Evolutionary conservation across 2,888 invertebrate genomes (phyloP).

Genomic region (Ennomos fuscantarius): DNA sequence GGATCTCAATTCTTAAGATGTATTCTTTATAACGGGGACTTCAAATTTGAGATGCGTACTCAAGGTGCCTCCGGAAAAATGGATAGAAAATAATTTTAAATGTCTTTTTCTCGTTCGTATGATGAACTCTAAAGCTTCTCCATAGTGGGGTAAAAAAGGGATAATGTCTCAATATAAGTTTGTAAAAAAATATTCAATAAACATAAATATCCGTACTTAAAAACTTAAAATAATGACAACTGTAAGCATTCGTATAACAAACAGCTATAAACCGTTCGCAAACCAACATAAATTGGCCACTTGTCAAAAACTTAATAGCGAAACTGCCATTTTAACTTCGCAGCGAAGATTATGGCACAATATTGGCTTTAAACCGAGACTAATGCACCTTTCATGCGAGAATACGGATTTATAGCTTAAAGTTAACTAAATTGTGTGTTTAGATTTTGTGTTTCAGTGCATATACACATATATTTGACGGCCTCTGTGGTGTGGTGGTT

Average conservation of each 20-base stretch:
- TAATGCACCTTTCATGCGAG: conserved; percentile 52
- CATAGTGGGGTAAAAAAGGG: too few species aligned
- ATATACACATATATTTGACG: too few species aligned
- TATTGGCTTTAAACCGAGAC: conserved; percentile 57
- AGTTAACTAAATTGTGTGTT: background rate
- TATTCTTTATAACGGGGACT: too few species aligned
- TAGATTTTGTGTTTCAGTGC: too few species aligned
- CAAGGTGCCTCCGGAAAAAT: too few species aligned
- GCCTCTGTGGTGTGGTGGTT: too few species aligned
- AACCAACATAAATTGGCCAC: conserved; percentile 53
- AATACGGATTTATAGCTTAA: conserved; percentile 16
- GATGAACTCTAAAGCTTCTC: too few species aligned
- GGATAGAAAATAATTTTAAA: too few species aligned
- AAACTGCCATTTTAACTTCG: conserved; percentile 56
- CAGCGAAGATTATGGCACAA: conserved; percentile 49
- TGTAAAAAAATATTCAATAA: conserved; percentile 3
- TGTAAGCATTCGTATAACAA: conserved; percentile 32
- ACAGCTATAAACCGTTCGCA: conserved; percentile 30
- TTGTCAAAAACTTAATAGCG: conserved; percentile 53
- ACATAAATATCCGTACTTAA: conserved; percentile 5
- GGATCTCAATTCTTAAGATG: too few species aligned
- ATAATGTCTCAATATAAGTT: too few species aligned
- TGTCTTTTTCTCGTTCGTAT: too few species aligned
- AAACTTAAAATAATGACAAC: conserved; percentile 34
- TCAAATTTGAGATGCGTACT: too few species aligned